These are phyloP conservation scores for Baronia brevicornis DNA, from an alignment of 2,888 invertebrate species.

Conservation along the genomic window DNA sequence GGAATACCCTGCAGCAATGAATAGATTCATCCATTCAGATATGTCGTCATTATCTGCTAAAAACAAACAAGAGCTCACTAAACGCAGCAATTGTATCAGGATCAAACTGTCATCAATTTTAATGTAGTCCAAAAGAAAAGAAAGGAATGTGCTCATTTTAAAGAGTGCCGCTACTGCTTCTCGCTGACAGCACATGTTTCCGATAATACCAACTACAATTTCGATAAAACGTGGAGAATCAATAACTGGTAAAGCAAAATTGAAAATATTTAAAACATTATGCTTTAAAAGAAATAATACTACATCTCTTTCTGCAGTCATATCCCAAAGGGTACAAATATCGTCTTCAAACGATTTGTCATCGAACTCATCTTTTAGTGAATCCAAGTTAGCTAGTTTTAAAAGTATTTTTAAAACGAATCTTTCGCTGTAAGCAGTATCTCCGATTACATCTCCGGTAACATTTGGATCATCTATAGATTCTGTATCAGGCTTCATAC, in stretches of 20 bases:
- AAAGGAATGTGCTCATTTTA: constrained; percentile 72
- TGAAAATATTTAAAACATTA: constrained; percentile 79
- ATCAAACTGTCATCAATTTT: constrained; percentile 81
- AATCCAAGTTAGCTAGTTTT: constrained; percentile 72
- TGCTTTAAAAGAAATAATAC: constrained; percentile 81
- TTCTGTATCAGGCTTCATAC: constrained; percentile 37
- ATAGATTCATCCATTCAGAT: constrained; percentile 21
- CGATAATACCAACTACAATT: constrained; percentile 88
- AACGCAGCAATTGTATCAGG: constrained; percentile 82
- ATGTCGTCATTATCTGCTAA: constrained; percentile 38
- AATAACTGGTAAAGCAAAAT: constrained; percentile 71
- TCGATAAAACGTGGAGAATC: constrained; percentile 81
- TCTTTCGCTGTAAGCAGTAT: constrained; percentile 86
- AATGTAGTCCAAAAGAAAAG: constrained; percentile 71
- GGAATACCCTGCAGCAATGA: constrained; percentile 59
- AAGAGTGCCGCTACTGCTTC: constrained; percentile 76
- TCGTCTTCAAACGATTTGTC: constrained; percentile 81
- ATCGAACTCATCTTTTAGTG: constrained; percentile 70
- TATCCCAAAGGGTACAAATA: constrained; percentile 88
- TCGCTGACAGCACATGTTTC: constrained; percentile 85
- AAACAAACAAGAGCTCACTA: constrained; percentile 76
- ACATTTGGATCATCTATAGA: constrained; percentile 39
- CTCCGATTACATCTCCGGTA: constrained; percentile 86
- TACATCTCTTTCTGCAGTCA: constrained; percentile 87
- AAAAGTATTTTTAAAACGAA: constrained; percentile 82